Evolutionary conservation across 2,888 invertebrate genomes (phyloP), one percentile per base, ranked within the genome.

Genomic region (Hybos culiciformis): DNA sequence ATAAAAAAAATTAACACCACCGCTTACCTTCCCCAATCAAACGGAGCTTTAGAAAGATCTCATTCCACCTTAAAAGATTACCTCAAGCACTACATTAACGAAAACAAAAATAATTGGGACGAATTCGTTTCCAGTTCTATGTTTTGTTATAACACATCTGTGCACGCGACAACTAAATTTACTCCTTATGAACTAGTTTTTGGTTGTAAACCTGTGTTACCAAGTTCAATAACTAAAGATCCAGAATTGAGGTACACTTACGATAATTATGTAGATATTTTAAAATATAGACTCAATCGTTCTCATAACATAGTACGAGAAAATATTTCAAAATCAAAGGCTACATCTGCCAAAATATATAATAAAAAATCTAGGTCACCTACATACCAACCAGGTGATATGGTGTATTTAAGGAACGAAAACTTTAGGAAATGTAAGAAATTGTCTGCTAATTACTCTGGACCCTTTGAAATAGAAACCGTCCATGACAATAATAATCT

Each of bases 31-130:
- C 57, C 42, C 12, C 42, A 42, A 38, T 29, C 19, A 4, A 45
- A 45, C 19, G 44, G 38, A 5, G 37, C 43, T 56, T 37, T 58
- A 17, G 60, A 61, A 46, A 46, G 61, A 31, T 52, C 49, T 19
- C 59, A 63, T 43, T 41, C 49, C 15, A 56, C 57, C 3, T 29
- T 61, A 33, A 53, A 50, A 12, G 55, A 58, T n/a, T 57, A 56
- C 41, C 26, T 62, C 4, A 55, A 54, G 43, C 56, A 59, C 41
- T 61, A 51, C 42, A 37, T 44, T 12, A 45, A 45, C 24, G 15
- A 29, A 21, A 33, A 37, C 14, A 24, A 37, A 37, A 40, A 20
- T 40, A 21, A 33, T 15, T 39, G 33, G 43, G 43, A 43, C 14
- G 33, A 37, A 32, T 33, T 21, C 5, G 15, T 43, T 20, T 34